Evolutionary conservation across 1,140 invertebrate species (phyloP).

Genomic region (Drosophila varians): DNA sequence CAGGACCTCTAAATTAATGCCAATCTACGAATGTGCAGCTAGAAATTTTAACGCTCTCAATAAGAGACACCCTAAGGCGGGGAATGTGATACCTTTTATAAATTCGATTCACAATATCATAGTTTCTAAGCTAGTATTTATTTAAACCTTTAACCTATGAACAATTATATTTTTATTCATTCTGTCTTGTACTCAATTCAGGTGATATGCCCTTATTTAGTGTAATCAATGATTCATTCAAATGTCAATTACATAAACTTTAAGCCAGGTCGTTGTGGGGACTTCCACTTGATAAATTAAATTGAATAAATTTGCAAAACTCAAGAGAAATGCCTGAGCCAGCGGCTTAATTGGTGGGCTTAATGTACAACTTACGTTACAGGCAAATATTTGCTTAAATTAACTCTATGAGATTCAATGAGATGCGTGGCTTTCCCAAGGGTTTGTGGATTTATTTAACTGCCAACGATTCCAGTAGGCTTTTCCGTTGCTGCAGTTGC

Average conservation of each 20-base stretch:
- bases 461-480: slow-evolving; percentile 1
- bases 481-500: background rate
- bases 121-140: background rate
- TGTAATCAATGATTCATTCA: slow-evolving; percentile 40
- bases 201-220: slow-evolving; percentile 16
- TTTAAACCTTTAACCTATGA: background rate
- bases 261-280: slow-evolving; percentile 30
- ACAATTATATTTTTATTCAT: too few species aligned
- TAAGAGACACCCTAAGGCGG: background rate
- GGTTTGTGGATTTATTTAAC: slow-evolving; percentile 12
- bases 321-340: slow-evolving; percentile 16
- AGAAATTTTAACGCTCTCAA: background rate
- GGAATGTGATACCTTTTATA: background rate
- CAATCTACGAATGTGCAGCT: slow-evolving; percentile 32
- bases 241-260: slow-evolving; percentile 45
- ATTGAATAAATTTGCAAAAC: slow-evolving; percentile 48
- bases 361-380: slow-evolving; percentile 21
- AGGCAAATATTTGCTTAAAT: slow-evolving; percentile 50
- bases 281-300: slow-evolving; percentile 44
- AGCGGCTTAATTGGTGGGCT: slow-evolving; percentile 22
- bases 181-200: background rate
- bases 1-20: slow-evolving; percentile 45
- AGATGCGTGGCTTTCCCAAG: slow-evolving; percentile 4
- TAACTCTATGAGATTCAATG: slow-evolving; percentile 22
- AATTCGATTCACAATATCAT: background rate